These are phyloP conservation scores for Aeoliscus strigatus DNA, from an alignment of 2,797 vertebrate species.

Conservation along the genomic window DNA sequence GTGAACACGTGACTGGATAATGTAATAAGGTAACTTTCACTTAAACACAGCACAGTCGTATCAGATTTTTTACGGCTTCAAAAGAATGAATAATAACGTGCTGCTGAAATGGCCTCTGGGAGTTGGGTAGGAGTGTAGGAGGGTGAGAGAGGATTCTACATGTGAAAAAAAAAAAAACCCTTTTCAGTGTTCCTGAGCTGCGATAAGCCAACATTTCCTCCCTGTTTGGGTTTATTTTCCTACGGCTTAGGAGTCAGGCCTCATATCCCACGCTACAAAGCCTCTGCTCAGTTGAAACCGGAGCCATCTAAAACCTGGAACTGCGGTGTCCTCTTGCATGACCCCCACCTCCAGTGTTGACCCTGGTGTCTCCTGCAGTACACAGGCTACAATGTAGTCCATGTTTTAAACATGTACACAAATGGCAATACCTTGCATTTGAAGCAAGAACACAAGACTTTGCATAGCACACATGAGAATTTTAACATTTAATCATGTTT, in stretches of 20 bases:
- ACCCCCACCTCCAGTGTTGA: constrained; percentile 53
- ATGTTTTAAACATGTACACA: too few species aligned
- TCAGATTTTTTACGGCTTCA: constrained; percentile 57
- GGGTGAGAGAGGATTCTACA: constrained; percentile 50
- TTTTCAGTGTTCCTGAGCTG: constrained; percentile 62
- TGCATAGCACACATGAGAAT: too few species aligned
- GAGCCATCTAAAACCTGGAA: constrained; percentile 55
- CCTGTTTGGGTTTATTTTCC: constrained; percentile 70
- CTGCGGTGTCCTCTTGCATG: constrained; percentile 42
- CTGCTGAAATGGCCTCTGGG: constrained; percentile 57
- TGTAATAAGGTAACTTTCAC: constrained; percentile 64
- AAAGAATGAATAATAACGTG: constrained; percentile 49
- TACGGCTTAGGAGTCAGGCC: constrained; percentile 55
- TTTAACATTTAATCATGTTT: too few species aligned
- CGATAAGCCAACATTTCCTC: constrained; percentile 74
- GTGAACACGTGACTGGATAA: constrained; percentile 55
- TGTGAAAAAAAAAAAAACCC: too few species aligned
- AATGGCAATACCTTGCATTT: too few species aligned
- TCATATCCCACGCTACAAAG: constrained; percentile 60
- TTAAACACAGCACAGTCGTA: constrained; percentile 55
- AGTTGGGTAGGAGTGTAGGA: constrained; percentile 47
- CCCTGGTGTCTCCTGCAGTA: too few species aligned
- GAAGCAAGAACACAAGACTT: too few species aligned
- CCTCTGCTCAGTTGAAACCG: constrained; percentile 44
- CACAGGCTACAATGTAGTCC: too few species aligned